These are phyloP conservation scores for Pollenia angustigena DNA, from an alignment of 2,888 invertebrate species.

Conservation along the genomic window DNA sequence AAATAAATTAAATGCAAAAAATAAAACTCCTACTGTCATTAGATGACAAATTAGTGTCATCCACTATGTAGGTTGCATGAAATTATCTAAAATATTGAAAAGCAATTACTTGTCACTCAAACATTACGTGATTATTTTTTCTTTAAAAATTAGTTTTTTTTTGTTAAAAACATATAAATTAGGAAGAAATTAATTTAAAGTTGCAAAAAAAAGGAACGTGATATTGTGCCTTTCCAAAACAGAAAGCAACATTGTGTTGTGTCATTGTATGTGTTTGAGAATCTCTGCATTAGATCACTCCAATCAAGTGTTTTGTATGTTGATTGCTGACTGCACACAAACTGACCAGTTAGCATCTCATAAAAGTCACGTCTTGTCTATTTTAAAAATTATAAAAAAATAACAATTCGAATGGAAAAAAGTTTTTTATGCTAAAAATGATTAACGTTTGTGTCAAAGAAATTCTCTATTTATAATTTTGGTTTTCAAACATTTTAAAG, in stretches of 20 bases:
- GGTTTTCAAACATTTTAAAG: constrained; percentile 32
- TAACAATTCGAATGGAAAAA: constrained; percentile 15
- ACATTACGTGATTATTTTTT: constrained; percentile 10
- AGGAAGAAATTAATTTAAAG: not conserved
- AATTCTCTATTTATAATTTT: constrained; percentile 63
- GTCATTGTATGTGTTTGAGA: not conserved
- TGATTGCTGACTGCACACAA: constrained; percentile 33
- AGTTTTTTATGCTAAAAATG: constrained; percentile 57
- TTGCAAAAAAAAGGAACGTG: not conserved
- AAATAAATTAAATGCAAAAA: constrained; percentile 33
- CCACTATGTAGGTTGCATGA: constrained; percentile 40
- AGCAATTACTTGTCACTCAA: constrained; percentile 40
- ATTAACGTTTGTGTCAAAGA: constrained; percentile 68
- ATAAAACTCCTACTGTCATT: constrained; percentile 54
- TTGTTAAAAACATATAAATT: not conserved
- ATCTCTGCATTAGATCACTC: constrained; percentile 35
- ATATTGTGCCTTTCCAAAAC: not conserved
- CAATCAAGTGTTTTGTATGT: constrained; percentile 16
- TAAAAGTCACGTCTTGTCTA: constrained; percentile 66
- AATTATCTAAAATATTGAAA: constrained; percentile 32
- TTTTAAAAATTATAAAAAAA: constrained; percentile 18
- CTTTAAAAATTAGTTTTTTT: not conserved
- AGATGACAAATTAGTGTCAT: constrained; percentile 42
- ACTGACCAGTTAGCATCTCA: constrained; percentile 56
- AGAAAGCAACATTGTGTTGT: too few relatives aligned